Percentiles rank a stretch among this genome's conserved stretches.
phyloP scores from a whole-genome alignment of 2,888 invertebrate genomes.

The Aricia artaxerxes region DNA sequence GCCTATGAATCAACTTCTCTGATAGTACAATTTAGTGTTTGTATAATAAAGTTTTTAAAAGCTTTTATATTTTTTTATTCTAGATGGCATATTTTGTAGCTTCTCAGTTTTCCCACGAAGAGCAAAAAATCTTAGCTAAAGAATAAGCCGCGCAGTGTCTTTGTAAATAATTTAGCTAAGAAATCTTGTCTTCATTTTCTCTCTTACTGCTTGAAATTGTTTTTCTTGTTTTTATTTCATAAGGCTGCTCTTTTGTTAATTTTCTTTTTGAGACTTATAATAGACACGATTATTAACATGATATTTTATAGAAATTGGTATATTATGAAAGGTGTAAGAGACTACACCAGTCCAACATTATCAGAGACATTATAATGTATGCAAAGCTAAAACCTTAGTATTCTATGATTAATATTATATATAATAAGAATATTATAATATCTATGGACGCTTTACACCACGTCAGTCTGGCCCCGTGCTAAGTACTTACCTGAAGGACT shows the following conservation, averaged over 20 bases:
- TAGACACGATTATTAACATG: background rate
- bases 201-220: background rate
- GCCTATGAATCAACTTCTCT: no score
- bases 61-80: background rate
- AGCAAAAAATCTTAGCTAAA: background rate
- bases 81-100: background rate
- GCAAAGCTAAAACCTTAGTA: no score
- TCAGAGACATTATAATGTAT: no score
- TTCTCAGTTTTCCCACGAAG: background rate
- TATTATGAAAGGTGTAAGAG: no score
- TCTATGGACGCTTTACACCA: no score
- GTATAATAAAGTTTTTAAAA: background rate
- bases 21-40: no score
- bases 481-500: no score
- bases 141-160: background rate
- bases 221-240: background rate
- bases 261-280: background rate
- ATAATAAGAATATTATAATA: no score
- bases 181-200: constrained; percentile 55
- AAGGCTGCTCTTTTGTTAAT: background rate
- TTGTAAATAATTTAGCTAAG: constrained; percentile 49
- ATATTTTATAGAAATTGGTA: no score
- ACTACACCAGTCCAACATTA: no score
- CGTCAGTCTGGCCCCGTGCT: no score
- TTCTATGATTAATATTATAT: no score